phyloP scores from a whole-genome alignment of 2,113 vertebrate species.

The Pseudonaja textilis region DNA sequence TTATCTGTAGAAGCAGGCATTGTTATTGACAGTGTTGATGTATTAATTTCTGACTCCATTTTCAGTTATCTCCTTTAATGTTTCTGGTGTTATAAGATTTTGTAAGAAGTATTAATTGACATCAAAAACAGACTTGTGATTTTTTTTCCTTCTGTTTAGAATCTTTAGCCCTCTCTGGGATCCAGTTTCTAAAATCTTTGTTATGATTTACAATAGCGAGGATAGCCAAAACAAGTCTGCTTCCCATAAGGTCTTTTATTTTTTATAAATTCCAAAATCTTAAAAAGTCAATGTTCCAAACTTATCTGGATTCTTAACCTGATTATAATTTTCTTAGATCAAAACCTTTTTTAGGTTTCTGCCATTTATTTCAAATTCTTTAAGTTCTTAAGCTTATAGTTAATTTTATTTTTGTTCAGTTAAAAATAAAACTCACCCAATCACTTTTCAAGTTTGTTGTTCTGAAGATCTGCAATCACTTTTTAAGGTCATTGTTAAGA shows the following conservation, averaged over 20 bases:
- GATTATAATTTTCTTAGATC: neutral
- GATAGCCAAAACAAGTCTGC: neutral
- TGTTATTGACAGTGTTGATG: neutral
- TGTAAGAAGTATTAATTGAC: neutral
- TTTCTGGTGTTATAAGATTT: neutral
- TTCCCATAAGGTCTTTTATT: neutral
- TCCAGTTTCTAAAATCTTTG: neutral
- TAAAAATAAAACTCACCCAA: neutral
- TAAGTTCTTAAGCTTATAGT: neutral
- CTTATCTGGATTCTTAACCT: neutral
- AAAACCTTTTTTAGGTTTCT: neutral
- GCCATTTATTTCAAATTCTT: neutral
- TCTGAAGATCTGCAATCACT: neutral
- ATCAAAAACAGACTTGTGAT: neutral
- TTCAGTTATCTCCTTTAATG: neutral
- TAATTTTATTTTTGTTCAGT: neutral
- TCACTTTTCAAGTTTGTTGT: neutral
- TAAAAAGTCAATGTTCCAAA: neutral
- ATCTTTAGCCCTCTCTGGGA: neutral
- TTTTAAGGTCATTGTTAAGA: neutral
- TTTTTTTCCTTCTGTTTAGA: neutral
- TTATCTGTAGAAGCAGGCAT: neutral
- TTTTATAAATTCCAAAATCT: neutral
- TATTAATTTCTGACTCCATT: neutral
- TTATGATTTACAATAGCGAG: neutral